These are phyloP conservation scores for Bombyx mandarina DNA, from an alignment of 1,140 invertebrate genomes.

Conservation along the genomic window DNA sequence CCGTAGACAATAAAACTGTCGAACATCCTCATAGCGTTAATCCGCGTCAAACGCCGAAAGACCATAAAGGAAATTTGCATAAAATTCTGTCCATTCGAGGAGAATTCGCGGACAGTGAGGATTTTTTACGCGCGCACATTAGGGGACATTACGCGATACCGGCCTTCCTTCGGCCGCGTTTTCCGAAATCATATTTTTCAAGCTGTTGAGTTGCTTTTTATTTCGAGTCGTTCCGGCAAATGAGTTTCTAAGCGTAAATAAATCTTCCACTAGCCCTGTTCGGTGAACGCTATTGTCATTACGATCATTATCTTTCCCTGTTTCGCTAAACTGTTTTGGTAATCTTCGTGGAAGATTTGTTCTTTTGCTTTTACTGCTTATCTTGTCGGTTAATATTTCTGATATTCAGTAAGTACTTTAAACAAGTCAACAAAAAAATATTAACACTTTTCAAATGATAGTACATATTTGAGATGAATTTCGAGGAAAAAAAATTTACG, in stretches of 20 bases:
- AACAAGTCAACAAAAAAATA: no score
- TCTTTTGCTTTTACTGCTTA: no score
- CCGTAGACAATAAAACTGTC: slow-evolving; percentile 17
- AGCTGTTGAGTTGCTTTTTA: slow-evolving; percentile 47
- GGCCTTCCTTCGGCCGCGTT: slow-evolving; percentile 19
- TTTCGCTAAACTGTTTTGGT: no score
- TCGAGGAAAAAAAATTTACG: no score
- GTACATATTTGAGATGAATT: no score
- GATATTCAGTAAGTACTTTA: no score
- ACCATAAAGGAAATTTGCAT: slow-evolving; percentile 39
- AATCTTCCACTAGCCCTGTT: slow-evolving; percentile 32
- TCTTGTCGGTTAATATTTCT: no score
- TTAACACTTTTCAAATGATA: no score
- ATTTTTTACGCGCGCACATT: slow-evolving; percentile 41
- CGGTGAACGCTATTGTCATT: slow-evolving; percentile 21
- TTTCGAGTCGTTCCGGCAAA: slow-evolving; percentile 34
- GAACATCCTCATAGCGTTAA: slow-evolving; percentile 27
- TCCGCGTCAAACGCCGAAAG: slow-evolving; percentile 31
- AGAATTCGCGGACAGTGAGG: slow-evolving; percentile 26
- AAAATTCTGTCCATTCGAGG: slow-evolving; percentile 36
- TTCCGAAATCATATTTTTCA: slow-evolving; percentile 47
- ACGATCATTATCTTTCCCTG: slow-evolving; percentile 23
- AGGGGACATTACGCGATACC: slow-evolving; percentile 34
- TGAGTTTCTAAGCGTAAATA: slow-evolving; percentile 54
- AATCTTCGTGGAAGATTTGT: no score